Conservation (phyloP, 2,797 vertebrate species). For the Takifugu rubripes region DNA sequence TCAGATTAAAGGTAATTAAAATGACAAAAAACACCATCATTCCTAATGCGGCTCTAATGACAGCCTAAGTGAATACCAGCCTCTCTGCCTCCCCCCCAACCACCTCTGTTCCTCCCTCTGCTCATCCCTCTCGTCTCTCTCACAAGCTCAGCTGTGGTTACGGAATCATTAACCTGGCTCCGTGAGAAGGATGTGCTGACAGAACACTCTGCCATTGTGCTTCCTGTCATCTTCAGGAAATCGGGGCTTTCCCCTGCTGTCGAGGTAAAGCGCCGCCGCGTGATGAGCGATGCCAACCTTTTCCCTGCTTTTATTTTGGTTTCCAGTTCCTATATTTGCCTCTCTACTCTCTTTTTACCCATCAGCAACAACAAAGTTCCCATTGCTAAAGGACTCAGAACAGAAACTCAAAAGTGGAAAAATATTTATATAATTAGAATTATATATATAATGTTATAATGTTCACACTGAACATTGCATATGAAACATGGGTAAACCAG, state of each 20-base stretch:
- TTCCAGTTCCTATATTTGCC: conserved; percentile 29
- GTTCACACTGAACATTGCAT: too few species aligned
- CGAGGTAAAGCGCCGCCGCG: conserved; percentile 56
- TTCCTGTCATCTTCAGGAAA: conserved; percentile 82
- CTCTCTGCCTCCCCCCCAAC: conserved; percentile 30
- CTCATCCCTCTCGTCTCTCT: conserved; percentile 46
- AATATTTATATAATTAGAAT: too few species aligned
- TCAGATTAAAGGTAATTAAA: conserved; percentile 73
- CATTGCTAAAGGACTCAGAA: neutral
- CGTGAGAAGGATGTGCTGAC: conserved; percentile 71
- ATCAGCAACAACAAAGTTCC: neutral
- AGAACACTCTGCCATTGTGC: conserved; percentile 74
- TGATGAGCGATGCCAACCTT: conserved; percentile 63
- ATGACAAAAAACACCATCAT: conserved; percentile 70
- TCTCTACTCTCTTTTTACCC: conserved; percentile 26
- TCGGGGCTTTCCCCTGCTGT: conserved; percentile 78
- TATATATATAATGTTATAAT: too few species aligned
- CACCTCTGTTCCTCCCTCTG: conserved; percentile 34
- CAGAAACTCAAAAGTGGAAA: too few species aligned
- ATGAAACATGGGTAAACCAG: too few species aligned
- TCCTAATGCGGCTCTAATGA: conserved; percentile 71
- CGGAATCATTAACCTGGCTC: conserved; percentile 82
- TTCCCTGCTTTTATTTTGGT: conserved; percentile 32
- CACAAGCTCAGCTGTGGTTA: conserved; percentile 57
- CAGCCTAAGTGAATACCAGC: conserved; percentile 67